Percentiles rank a stretch among this genome's conserved stretches.
These are phyloP conservation scores for Limanda limanda DNA, from an alignment of 2,113 vertebrate species.

Conservation along the genomic window DNA sequence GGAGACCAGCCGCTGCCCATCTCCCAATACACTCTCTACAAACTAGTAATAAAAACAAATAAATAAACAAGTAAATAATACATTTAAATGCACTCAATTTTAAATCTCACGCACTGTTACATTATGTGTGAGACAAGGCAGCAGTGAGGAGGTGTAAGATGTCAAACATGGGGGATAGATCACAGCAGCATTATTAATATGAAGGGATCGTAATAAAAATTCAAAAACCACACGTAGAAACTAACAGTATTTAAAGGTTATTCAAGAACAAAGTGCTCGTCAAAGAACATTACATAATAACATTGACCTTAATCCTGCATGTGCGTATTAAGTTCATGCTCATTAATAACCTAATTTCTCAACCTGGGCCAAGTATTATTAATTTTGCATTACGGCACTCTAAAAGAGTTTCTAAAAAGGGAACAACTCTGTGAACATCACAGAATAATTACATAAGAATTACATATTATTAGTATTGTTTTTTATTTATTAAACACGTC, in stretches of 20 bases:
- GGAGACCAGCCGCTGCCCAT: constrained; percentile 42
- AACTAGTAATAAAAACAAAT: background rate
- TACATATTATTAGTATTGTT: no score
- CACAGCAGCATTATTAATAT: constrained; percentile 49
- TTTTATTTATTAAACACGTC: background rate
- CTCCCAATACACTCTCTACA: constrained; percentile 37
- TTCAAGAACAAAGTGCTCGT: constrained; percentile 33
- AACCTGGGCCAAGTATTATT: constrained; percentile 8
- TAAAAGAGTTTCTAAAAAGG: background rate
- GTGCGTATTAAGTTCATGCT: constrained; percentile 25
- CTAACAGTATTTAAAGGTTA: constrained; percentile 30
- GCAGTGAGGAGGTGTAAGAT: constrained; percentile 20
- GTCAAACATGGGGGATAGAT: background rate
- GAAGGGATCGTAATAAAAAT: constrained; percentile 24
- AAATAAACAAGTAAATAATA: background rate
- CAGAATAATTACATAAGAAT: constrained; percentile 11
- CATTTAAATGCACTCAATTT: background rate
- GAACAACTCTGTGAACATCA: constrained; percentile 17
- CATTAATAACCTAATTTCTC: constrained; percentile 42
- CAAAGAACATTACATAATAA: constrained; percentile 36
- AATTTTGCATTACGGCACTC: constrained; percentile 19
- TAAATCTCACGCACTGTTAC: background rate
- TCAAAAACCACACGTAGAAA: constrained; percentile 33
- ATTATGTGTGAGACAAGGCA: constrained; percentile 9
- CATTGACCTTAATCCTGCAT: constrained; percentile 37